A percentile compares a stretch with the other conserved stretches of the same genome.
Conservation (phyloP, 2,797 vertebrate species). For the Cheirogaleus major region DNA sequence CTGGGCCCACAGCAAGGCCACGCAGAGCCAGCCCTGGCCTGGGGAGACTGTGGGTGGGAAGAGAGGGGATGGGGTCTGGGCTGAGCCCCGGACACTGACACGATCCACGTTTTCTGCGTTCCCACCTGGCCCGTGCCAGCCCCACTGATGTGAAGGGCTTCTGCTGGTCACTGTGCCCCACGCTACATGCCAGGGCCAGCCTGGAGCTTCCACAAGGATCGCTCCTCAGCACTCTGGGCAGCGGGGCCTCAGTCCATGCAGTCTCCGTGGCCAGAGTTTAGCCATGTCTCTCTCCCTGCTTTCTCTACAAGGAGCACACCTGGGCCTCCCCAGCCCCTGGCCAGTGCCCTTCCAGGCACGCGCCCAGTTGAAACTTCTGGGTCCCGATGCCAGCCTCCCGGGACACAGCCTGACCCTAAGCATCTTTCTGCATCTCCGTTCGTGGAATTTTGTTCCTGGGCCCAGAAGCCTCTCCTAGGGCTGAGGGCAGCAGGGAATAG, state of each 20-base stretch:
- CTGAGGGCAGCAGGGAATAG: neutral
- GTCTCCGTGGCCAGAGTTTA: neutral
- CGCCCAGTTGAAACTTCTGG: neutral
- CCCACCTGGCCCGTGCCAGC: neutral
- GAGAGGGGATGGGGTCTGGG: neutral
- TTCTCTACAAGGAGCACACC: neutral
- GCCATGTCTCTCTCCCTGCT: neutral
- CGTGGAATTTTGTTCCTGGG: neutral
- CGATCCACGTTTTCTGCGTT: neutral
- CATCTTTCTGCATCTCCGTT: neutral
- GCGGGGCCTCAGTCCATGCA: neutral
- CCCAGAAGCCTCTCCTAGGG: neutral
- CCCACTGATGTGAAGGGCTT: neutral
- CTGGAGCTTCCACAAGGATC: neutral
- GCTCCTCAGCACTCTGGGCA: neutral
- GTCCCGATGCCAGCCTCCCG: neutral
- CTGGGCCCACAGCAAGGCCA: neutral
- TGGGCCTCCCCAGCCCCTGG: neutral
- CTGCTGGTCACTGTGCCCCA: neutral
- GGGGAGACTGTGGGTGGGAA: neutral
- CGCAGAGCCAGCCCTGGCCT: neutral
- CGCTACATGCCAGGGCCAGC: neutral
- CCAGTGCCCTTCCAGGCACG: accelerated
- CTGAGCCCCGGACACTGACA: neutral
- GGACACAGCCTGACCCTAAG: neutral